phyloP scores from a whole-genome alignment of 2,797 vertebrate genomes.

The Brachyalestes nurse region DNA sequence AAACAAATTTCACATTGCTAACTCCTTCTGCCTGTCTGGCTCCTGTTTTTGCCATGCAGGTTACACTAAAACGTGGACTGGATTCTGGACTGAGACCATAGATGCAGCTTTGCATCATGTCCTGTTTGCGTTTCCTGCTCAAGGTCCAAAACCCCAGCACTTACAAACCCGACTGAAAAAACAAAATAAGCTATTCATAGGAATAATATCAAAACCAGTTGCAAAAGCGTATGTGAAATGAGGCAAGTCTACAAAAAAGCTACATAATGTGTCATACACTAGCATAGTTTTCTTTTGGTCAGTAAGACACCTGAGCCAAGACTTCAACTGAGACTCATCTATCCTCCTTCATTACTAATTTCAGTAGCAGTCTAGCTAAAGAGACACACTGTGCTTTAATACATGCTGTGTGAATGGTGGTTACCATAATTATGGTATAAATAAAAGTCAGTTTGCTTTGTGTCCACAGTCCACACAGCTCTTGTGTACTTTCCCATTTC shows the following conservation, averaged over 20 bases:
- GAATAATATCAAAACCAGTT: neutral
- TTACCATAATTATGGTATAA: conserved; percentile 4
- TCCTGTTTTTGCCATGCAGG: conserved; percentile 78
- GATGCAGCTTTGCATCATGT: neutral
- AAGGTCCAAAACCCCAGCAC: neutral
- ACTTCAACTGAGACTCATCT: neutral
- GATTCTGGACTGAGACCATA: conserved; percentile 46
- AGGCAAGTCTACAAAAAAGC: neutral
- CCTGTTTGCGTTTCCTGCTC: neutral
- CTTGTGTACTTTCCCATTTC: neutral
- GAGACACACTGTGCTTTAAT: neutral
- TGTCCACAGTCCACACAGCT: neutral
- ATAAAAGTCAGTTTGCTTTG: neutral
- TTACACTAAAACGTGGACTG: conserved; percentile 67
- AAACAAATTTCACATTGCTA: conserved; percentile 82
- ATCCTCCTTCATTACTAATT: neutral
- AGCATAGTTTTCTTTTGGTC: too few relatives aligned
- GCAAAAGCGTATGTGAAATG: neutral
- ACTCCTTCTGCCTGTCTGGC: conserved; percentile 85
- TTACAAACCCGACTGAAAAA: neutral
- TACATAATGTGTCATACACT: neutral
- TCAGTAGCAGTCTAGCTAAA: neutral
- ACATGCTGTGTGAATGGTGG: neutral
- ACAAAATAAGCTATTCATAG: neutral
- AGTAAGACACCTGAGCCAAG: neutral